phyloP scores from a whole-genome alignment of 2,888 invertebrate genomes.

The Panzeria rudis region DNA sequence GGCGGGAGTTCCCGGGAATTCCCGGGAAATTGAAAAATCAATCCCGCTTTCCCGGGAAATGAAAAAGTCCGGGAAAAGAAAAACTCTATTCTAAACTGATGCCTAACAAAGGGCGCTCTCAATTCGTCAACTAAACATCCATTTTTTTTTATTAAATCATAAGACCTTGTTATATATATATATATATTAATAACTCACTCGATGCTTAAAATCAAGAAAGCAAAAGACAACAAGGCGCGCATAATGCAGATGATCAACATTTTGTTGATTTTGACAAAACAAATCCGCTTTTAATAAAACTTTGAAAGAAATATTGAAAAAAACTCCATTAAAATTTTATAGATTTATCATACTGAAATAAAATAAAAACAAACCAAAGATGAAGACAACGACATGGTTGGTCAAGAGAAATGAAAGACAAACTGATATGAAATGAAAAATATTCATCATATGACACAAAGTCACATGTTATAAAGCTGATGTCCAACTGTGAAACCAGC shows the following conservation, averaged over 20 bases:
- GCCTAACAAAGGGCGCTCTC: not conserved
- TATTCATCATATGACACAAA: constrained; percentile 63
- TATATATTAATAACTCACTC: constrained; percentile 65
- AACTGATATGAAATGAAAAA: constrained; percentile 50
- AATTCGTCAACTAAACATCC: constrained; percentile 15
- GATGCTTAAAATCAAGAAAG: constrained; percentile 40
- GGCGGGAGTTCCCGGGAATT: no score
- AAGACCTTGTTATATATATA: constrained; percentile 62
- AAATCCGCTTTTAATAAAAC: constrained; percentile 66
- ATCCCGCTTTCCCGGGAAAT: no score
- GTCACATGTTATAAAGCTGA: constrained; percentile 68
- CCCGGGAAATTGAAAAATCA: no score
- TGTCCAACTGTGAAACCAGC: constrained; percentile 68
- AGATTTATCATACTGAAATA: constrained; percentile 64
- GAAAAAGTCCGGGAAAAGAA: no score
- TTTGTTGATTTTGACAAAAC: constrained; percentile 68
- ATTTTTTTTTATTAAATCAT: constrained; percentile 3
- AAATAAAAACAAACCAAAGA: constrained; percentile 27
- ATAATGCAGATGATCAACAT: constrained; percentile 45
- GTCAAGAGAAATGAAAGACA: constrained; percentile 48
- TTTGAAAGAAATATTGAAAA: constrained; percentile 25
- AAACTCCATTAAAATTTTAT: constrained; percentile 63
- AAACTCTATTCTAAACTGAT: not conserved
- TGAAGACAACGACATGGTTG: constrained; percentile 57
- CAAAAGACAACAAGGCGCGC: constrained; percentile 24